Conservation (phyloP, 2,888 invertebrate species). For the Coelopa pilipes region DNA sequence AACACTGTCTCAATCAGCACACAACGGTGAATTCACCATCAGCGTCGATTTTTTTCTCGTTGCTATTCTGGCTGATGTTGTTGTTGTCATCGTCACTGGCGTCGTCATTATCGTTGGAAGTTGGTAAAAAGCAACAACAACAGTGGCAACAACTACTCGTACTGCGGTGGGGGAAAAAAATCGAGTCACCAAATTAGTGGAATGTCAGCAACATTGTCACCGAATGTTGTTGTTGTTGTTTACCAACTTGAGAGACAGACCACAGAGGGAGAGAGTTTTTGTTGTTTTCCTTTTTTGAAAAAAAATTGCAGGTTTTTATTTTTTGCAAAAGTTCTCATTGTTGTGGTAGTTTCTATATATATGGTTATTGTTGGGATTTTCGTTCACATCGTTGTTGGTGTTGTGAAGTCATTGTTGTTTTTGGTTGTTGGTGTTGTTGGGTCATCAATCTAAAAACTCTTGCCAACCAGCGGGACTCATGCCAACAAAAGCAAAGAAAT, state of each 20-base stretch:
- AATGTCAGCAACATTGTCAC: slow-evolving; percentile 12
- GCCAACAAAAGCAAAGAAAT: too few relatives aligned
- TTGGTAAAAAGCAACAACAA: background rate
- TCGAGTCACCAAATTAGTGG: slow-evolving; percentile 22
- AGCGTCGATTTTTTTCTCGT: background rate
- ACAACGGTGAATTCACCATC: slow-evolving; percentile 2
- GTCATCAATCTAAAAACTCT: slow-evolving; percentile 45
- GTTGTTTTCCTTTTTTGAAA: background rate
- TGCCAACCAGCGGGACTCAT: slow-evolving; percentile 29
- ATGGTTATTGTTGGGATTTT: background rate
- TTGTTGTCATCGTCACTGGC: background rate
- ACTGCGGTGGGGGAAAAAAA: background rate
- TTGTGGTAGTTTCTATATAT: background rate
- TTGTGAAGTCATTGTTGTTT: background rate
- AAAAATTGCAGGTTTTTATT: too few relatives aligned
- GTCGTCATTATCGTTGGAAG: background rate
- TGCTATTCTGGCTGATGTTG: background rate
- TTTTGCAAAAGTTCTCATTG: background rate
- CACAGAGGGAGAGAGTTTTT: background rate
- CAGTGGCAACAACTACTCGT: background rate
- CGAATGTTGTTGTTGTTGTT: slow-evolving; percentile 9
- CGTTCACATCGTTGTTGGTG: too few relatives aligned
- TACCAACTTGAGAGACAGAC: slow-evolving; percentile 11
- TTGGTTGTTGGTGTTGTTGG: background rate
- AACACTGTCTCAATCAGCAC: slow-evolving; percentile 26